Evolutionary conservation across 2,888 invertebrate genomes (phyloP).

Genomic region (Limnephilus auricula): DNA sequence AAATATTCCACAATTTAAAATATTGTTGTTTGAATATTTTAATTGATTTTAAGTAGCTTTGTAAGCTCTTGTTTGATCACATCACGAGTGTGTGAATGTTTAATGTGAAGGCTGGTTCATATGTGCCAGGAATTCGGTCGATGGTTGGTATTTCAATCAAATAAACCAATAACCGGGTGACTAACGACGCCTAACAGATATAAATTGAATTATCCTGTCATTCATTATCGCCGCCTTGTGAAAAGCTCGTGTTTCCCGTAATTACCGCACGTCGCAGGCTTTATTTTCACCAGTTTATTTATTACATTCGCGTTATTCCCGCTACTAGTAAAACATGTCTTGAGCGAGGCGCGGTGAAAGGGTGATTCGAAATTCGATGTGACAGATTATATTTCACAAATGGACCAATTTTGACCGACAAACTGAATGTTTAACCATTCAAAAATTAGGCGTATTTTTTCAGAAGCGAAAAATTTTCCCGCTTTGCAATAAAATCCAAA

Average conservation of each 20-base stretch:
- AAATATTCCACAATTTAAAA: neutral
- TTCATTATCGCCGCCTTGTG: constrained; percentile 36
- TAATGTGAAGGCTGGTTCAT: neutral
- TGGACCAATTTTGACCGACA: neutral
- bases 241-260: constrained; percentile 17
- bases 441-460: no score
- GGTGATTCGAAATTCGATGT: neutral
- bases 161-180: constrained; percentile 16
- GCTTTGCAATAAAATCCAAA: no score
- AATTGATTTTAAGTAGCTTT: neutral
- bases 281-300: constrained; percentile 46
- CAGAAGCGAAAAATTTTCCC: no score
- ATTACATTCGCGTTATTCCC: constrained; percentile 13
- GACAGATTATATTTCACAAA: neutral
- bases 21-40: neutral
- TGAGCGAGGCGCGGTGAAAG: constrained; percentile 3
- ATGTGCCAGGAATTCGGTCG: constrained; percentile 7
- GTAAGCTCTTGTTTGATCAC: neutral
- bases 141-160: neutral
- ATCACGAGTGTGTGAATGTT: neutral
- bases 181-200: constrained; percentile 31
- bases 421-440: neutral
- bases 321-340: constrained; percentile 34
- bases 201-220: constrained; percentile 39
- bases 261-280: constrained; percentile 34